A percentile compares a stretch with the other conserved stretches of the same genome.
Conservation (phyloP, 2,888 invertebrate species). For the Melieria omissa region DNA sequence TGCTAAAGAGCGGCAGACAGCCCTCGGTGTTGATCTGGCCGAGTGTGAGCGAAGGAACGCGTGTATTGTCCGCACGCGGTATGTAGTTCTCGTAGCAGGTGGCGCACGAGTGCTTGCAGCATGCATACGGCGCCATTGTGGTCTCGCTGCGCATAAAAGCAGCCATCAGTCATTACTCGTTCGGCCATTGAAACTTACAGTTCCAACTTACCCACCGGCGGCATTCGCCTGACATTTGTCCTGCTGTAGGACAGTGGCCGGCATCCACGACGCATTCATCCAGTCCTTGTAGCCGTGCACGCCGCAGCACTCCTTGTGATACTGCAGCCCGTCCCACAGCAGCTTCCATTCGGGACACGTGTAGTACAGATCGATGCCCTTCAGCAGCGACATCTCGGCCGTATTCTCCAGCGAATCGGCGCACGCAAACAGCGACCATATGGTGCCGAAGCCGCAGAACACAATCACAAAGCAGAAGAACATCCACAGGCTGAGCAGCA, state of each 20-base stretch:
- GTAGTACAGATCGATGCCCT: conserved; percentile 63
- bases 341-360: conserved; percentile 63
- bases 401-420: conserved; percentile 48
- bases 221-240: background rate
- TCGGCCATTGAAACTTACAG: no score
- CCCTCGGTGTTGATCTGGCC: conserved; percentile 55
- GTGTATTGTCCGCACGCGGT: conserved; percentile 32
- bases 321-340: conserved; percentile 63
- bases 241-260: conserved; percentile 16
- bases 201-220: no score
- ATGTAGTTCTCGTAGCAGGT: conserved; percentile 47
- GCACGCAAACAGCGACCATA: conserved; percentile 53
- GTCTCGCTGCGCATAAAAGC: conserved; percentile 29
- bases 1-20: conserved; percentile 50
- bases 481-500: conserved; percentile 55
- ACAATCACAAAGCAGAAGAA: conserved; percentile 55
- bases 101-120: conserved; percentile 50
- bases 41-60: conserved; percentile 48
- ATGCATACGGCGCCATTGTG: conserved; percentile 58
- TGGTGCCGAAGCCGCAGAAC: conserved; percentile 51
- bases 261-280: conserved; percentile 61
- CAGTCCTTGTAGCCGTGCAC: conserved; percentile 62
- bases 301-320: conserved; percentile 62
- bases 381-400: conserved; percentile 53
- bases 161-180: background rate